Evolutionary conservation across 23 tunicate species (phyloP), one percentile per base, ranked within the genome.

Genomic region (Oikopleura vanhoeffeni): DNA sequence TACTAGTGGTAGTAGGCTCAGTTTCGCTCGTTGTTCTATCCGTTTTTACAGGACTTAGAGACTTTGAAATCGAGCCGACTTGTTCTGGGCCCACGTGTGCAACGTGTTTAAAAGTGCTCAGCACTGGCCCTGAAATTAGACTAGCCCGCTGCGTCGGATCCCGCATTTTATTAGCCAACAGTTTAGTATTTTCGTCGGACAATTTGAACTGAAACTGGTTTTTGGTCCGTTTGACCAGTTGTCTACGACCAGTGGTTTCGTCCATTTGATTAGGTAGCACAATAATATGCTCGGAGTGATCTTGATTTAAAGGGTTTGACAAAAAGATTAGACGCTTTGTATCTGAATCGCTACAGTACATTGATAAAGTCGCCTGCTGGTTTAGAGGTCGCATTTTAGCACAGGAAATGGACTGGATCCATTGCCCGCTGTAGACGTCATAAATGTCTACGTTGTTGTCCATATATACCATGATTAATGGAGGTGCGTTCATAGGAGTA

Each of bases 331-430:
- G 79, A 28, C 79, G 79, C 2, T 30, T 18, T 71, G 79, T 71
- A 30, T 71, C 79, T 2, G 79, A 13, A 18, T 71, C 79, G 3
- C 27, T 71, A 30, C 79, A 71, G 64, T 49, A 49, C 64, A 49
- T 49, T 4, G 79, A 71, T 71, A 71, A 71, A 71, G 34, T 71
- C 4, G 34, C 79, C 3, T 71, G 36, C 32, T 18, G 27, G 38
- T 71, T 71, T 30, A 71, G 32, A 2, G 79, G 79, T 28, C 79
- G 79, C 27, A 71, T 18, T 13, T 30, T 18, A 24, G 36, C 36
- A 71, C 79, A 71, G 27, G 79, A 18, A 18, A 71, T 71, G 38
- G 79, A 71, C 35, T 71, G 79, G 35, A 71, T 71, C 79, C 79
- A 71, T 38, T 71, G 79, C 36, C 79, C 79, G 38, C 34, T 13